Base-by-base conservation (phyloP, 2,888 invertebrate genomes). In the Camponotus fellah region DNA sequence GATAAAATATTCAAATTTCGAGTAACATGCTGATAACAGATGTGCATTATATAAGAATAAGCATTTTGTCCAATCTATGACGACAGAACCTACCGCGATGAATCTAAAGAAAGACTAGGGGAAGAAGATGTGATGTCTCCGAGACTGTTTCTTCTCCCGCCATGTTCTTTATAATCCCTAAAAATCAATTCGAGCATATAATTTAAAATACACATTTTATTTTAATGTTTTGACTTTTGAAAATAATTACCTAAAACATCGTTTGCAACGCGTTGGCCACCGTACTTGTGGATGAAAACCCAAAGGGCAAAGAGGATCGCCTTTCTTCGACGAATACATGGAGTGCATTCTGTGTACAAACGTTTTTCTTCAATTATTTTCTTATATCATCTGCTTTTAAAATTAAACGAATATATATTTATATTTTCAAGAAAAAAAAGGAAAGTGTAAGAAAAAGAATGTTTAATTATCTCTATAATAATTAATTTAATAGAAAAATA, bases 221-320 rank as follows among this genome's bases (percentile, higher is more conserved):
- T 21, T 58, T 46, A 79, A 79, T 26, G 3, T 8, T 32, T 80
- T 9, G 17, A 6, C 32, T 62, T 68, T 49, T n/a, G 5, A 26
- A 21, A 69, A 12, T 0, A 43, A n/a, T 82, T 92, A 97, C 96
- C 97, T 96, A 96, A 98, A 98, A 95, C 98, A 99, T 92, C 98
- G 96, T 95, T 98, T 98, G 95, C 98, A 98, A 93, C 98, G 96
- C 83, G 98, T 98, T 71, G 98, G 98, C 98, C 98, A 98, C 93
- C 98, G 97, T 91, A 98, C 98, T 96, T 99, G 98, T 85, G 99
- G 98, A 95, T 98, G 98, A 95, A 99, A 99, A 66, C 99, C 99
- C 94, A 98, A 96, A 87, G 98, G 98, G 95, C 98, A 98, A 91
- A 98, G 95, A 87, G 98, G 97, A 95, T 98, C 98, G 92, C 97